Percentiles rank a stretch among this genome's conserved stretches.
These are phyloP conservation scores for Diabrotica undecimpunctata DNA, from an alignment of 1,140 invertebrate genomes.

Conservation along the genomic window DNA sequence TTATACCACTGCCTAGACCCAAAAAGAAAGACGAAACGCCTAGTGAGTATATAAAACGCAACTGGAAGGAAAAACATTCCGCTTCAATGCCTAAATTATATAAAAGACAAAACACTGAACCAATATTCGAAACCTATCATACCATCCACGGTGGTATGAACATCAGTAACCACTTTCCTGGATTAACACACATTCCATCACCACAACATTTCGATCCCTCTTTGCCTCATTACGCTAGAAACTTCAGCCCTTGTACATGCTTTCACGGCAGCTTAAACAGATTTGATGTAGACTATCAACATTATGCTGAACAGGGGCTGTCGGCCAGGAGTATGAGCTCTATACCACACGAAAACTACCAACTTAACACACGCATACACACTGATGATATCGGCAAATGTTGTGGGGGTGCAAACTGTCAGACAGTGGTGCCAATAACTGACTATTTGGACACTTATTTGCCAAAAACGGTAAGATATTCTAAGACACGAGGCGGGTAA, in stretches of 20 bases:
- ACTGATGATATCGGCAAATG: slow-evolving; percentile 26
- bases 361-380: slow-evolving; percentile 9
- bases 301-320: neutral
- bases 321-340: slow-evolving; percentile 10
- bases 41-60: slow-evolving; percentile 29
- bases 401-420: slow-evolving; percentile 27
- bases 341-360: slow-evolving; percentile 6
- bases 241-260: neutral
- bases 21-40: slow-evolving; percentile 30
- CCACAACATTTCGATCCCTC: neutral
- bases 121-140: slow-evolving; percentile 34
- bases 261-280: slow-evolving; percentile 8
- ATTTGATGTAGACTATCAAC: slow-evolving; percentile 8
- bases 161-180: neutral
- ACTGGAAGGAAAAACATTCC: slow-evolving; percentile 35
- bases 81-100: slow-evolving; percentile 39
- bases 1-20: slow-evolving; percentile 2
- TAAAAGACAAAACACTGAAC: slow-evolving; percentile 21
- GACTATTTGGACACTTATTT: slow-evolving; percentile 47
- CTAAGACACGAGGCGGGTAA: slow-evolving; percentile 9
- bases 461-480: slow-evolving; percentile 43
- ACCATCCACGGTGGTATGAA: slow-evolving; percentile 37
- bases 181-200: neutral
- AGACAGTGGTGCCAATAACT: slow-evolving; percentile 40
- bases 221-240: too few relatives aligned